Evolutionary conservation across 2,888 invertebrate genomes (phyloP).

Genomic region (Mesoligia furuncula): DNA sequence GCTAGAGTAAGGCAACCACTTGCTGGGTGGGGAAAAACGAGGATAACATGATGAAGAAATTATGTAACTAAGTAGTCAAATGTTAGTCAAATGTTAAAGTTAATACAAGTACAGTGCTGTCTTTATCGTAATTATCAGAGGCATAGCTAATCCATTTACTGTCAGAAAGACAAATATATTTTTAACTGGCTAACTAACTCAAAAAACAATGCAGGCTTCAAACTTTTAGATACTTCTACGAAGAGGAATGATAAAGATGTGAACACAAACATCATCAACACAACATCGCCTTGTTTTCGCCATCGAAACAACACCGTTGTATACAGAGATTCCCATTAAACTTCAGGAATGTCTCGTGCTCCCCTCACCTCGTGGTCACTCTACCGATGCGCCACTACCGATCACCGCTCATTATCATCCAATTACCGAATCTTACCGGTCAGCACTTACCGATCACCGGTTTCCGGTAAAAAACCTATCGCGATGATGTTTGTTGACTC

Average conservation of each 20-base stretch:
- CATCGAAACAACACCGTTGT: not conserved
- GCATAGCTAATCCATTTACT: not conserved
- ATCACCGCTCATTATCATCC: slow-evolving; percentile 67
- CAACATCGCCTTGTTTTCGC: not conserved
- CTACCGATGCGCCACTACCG: slow-evolving; percentile 30
- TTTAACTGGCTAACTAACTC: not conserved
- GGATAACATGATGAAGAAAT: not conserved
- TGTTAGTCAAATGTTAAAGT: not conserved
- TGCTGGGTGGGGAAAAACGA: not conserved
- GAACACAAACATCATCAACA: not conserved
- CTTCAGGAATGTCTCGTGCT: not conserved
- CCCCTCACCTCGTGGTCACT: not conserved
- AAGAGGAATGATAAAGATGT: not conserved
- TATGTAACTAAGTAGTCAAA: not conserved
- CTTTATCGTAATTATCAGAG: not conserved
- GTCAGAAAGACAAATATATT: not conserved
- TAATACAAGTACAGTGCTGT: not conserved
- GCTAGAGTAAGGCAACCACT: slow-evolving; percentile 14
- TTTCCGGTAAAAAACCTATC: slow-evolving; percentile 13
- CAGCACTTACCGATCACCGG: slow-evolving; percentile 21
- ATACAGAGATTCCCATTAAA: not conserved
- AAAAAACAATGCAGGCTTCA: not conserved
- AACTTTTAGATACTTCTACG: not conserved
- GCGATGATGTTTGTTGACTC: slow-evolving; percentile 33
- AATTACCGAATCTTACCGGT: slow-evolving; percentile 64